phyloP scores from a whole-genome alignment of 2,797 vertebrate species.

The Periparus ater region DNA sequence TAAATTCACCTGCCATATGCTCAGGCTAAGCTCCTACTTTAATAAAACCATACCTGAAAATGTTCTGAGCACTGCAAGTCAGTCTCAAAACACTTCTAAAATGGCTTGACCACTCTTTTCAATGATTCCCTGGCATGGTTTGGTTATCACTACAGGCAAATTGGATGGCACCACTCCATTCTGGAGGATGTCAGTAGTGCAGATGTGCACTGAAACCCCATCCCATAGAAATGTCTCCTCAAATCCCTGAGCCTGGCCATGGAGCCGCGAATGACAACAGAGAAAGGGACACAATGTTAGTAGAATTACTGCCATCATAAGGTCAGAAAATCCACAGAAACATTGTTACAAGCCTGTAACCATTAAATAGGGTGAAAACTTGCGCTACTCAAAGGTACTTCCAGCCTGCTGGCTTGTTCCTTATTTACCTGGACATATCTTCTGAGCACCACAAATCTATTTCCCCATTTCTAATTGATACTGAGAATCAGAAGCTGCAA shows the following conservation, averaged over 20 bases:
- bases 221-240: accelerated
- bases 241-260: background rate
- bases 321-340: background rate
- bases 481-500: background rate
- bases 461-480: background rate
- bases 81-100: background rate
- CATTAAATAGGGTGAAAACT: background rate
- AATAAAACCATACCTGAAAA: background rate
- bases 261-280: background rate
- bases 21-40: background rate
- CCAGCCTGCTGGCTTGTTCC: background rate
- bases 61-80: background rate
- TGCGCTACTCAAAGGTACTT: background rate
- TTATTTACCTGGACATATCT: background rate
- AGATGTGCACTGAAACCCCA: background rate
- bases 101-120: background rate
- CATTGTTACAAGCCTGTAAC: background rate
- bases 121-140: background rate
- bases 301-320: background rate
- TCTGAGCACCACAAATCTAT: background rate
- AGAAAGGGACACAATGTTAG: background rate
- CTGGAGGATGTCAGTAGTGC: background rate
- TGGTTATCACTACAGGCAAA: background rate
- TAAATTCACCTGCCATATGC: background rate
- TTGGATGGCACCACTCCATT: background rate